Conservation (phyloP, 2,113 vertebrate species). For the Oophaga pumilio region DNA sequence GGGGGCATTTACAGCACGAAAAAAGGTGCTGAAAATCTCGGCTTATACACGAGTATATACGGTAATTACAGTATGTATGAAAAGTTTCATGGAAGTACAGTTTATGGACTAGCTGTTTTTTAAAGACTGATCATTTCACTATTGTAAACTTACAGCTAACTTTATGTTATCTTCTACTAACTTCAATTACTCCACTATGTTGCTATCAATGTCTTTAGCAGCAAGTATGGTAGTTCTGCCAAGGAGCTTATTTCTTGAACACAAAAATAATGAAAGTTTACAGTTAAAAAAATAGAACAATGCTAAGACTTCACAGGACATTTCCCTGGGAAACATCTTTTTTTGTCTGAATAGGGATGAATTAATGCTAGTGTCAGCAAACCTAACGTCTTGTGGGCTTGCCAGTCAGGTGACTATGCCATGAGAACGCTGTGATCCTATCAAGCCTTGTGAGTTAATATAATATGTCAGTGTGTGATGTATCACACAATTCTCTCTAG, state of each 20-base stretch:
- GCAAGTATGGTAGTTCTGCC: background rate
- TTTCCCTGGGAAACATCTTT: background rate
- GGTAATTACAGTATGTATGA: too few relatives aligned
- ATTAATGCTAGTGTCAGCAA: conserved; percentile 15
- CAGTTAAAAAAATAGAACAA: background rate
- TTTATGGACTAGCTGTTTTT: too few relatives aligned
- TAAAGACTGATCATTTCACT: background rate
- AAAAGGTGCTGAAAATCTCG: too few relatives aligned
- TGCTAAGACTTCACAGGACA: background rate
- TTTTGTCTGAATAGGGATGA: background rate
- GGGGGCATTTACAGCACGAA: too few relatives aligned
- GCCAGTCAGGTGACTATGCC: conserved; percentile 38
- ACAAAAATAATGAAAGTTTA: background rate
- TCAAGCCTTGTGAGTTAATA: conserved; percentile 36
- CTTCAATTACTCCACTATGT: background rate
- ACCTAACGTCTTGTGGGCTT: conserved; percentile 20
- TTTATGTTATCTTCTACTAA: background rate
- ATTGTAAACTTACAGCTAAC: background rate
- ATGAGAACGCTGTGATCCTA: conserved; percentile 37
- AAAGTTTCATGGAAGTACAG: too few relatives aligned
- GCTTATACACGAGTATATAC: too few relatives aligned
- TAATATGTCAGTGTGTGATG: conserved; percentile 36
- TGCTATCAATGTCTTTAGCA: background rate
- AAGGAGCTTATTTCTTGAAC: background rate
- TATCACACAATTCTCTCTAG: conserved; percentile 36